Evolutionary conservation across 1,140 invertebrate species (phyloP), one percentile per base, ranked within the genome.

Genomic region (Drosophila repleta): DNA sequence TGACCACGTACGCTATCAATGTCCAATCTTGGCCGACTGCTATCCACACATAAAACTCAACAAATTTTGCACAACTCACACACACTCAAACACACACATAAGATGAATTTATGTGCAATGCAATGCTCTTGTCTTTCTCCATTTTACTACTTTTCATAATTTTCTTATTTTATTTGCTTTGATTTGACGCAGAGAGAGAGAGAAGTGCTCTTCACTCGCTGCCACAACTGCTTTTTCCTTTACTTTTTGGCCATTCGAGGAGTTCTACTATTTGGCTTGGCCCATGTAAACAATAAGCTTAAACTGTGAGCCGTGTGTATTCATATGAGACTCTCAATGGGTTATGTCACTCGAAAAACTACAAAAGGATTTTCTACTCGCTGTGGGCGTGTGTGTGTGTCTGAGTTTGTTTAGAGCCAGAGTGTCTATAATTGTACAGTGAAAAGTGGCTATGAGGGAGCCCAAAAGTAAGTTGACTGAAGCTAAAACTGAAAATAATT

Each of bases 1-100:
- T 77, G 79, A 74, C 79, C 79, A 82, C 78, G 74, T 81, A 74
- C 69, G 79, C 78, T 82, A 82, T 82, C 79, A 82, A 82, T 82
- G 79, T 77, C 79, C 79, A 82, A 77, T 82, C 69, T 82, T 63
- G 63, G 32, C 32, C 51, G 46, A 61, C 61, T 71, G 29, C 35
- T 53, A n/a, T n/a, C 32, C 51, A 37, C 3, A 35, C 51, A 35
- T 18, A 37, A 53, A 18, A 53, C 51, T 49, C 72, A 61, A 68
- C 74, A 73, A 66, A 66, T 75, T 60, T 35, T 24, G 35, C 29
- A 43, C 21, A 24, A 35, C 39, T 0, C 37, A 15, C 8, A 41
- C 37, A 41, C 37, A 15, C 37, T 17, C 39, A n/a, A n/a, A 60
- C 37, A 20, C 48, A 49, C 69, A 78, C 60, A 20, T 39, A 32